Base-by-base conservation (phyloP, 2,797 vertebrate genomes). In the Xenopus petersii region DNA sequence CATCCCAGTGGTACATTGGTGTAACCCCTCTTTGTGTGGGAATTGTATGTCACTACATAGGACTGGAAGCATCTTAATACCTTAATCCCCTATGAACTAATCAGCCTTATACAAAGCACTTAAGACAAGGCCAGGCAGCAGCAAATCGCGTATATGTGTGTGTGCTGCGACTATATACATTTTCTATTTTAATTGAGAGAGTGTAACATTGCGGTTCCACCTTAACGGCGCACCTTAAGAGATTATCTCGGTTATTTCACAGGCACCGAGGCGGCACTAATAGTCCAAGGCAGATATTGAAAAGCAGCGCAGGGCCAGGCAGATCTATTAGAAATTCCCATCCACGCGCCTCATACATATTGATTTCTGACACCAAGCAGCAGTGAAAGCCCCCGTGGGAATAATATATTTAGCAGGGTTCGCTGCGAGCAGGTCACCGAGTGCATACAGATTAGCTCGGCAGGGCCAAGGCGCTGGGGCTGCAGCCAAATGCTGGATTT, bases 281-380 rank as follows among this genome's bases (percentile, higher is more conserved):
- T 97, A 98, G 96, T 96, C 94, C 94, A 91, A 95, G 94, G 95
- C 96, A 98, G 96, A 98, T 98, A 98, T 97, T 96, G 95, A 98
- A 96, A 95, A 97, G 96, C 94, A 96, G 94, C 93, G 86, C 95
- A 92, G 94, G 96, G 95, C 95, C 95, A 93, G 92, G 93, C 95
- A 98, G 96, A 97, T 96, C 95, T 96, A 98, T 98, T 98, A 97
- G 95, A 97, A 97, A 98, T 98, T 98, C 97, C 95, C 95, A 95
- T 97, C 96, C 96, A 96, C 93, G 93, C 93, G 93, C 94, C 95
- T 97, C 96, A 97, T 98, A 98, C 95, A 98, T 98, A 98, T 98
- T 98, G 96, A 98, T 98, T 98, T 96, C 95, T 98, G 96, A 98
- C 96, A 98, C 96, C 94, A 97, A 97, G 95, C 96, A 97, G 96